phyloP scores from a whole-genome alignment of 1,140 invertebrate genomes.

The Pseudomyrmex concolor region DNA sequence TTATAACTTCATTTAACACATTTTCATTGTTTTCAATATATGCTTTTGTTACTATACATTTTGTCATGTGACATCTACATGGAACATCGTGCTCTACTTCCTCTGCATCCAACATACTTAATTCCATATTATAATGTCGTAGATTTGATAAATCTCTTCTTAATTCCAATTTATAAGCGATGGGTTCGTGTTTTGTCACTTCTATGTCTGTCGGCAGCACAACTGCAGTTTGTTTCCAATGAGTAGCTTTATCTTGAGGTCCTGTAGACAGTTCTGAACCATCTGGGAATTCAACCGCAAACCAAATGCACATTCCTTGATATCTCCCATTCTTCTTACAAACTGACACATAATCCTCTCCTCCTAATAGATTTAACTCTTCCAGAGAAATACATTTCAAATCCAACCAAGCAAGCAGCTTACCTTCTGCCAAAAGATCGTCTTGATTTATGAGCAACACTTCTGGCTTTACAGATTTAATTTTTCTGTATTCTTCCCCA shows the following conservation, averaged over 20 bases:
- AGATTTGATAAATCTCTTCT: constrained; percentile 74
- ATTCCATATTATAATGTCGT: constrained; percentile 88
- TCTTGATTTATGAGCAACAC: constrained; percentile 76
- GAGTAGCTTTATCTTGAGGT: constrained; percentile 91
- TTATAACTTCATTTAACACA: no score
- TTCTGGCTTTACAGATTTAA: constrained; percentile 80
- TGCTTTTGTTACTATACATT: constrained; percentile 90
- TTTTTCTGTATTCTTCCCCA: constrained; percentile 73
- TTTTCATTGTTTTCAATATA: constrained; percentile 82
- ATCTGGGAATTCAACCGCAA: constrained; percentile 90
- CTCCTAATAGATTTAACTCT: constrained; percentile 92
- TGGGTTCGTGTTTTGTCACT: constrained; percentile 89
- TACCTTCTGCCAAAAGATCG: constrained; percentile 84
- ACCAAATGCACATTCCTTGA: constrained; percentile 95
- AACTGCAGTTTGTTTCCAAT: constrained; percentile 99
- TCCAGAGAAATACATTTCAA: constrained; percentile 89
- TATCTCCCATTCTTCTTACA: constrained; percentile 87
- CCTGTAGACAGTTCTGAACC: constrained; percentile 90
- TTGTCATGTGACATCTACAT: constrained; percentile 91
- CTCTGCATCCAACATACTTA: constrained; percentile 89
- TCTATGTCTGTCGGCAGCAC: constrained; percentile 90
- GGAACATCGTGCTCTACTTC: constrained; percentile 90
- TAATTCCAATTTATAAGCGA: constrained; percentile 85
- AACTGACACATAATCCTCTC: constrained; percentile 84
- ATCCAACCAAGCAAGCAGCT: constrained; percentile 91